phyloP scores from a whole-genome alignment of 1,140 invertebrate genomes.

The Calephelis virginiensis region DNA sequence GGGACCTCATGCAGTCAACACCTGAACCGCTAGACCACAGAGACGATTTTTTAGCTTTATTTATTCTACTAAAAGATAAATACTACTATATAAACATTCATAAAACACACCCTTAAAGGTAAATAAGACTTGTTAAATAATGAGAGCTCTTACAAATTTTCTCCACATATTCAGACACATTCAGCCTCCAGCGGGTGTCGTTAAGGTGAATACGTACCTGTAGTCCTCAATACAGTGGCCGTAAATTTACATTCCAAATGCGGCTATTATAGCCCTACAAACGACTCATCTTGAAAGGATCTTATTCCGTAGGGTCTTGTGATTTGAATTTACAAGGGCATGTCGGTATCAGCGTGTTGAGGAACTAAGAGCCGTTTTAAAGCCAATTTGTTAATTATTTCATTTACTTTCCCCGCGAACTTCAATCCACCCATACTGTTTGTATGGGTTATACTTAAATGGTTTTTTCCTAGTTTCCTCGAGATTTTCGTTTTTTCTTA shows the following conservation, averaged over 20 bases:
- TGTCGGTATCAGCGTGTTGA: not conserved
- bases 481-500: no score
- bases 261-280: conserved; percentile 10
- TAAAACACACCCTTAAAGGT: no score
- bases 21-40: no score
- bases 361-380: not conserved
- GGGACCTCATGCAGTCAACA: no score
- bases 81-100: no score
- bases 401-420: no score
- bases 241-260: conserved; percentile 15
- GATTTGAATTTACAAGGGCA: conserved; percentile 5
- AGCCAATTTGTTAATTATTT: not conserved
- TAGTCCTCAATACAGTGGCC: conserved; percentile 4
- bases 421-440: no score
- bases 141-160: not conserved
- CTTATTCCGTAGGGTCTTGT: not conserved
- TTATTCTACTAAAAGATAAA: no score
- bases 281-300: conserved; percentile 9
- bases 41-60: no score
- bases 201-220: conserved; percentile 13
- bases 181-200: not conserved
- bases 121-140: not conserved
- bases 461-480: no score
- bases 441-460: no score
- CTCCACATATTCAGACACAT: conserved; percentile 4